Evolutionary conservation across 2,113 vertebrate species (phyloP).

Genomic region (Rhinolophus ferrumequinum): DNA sequence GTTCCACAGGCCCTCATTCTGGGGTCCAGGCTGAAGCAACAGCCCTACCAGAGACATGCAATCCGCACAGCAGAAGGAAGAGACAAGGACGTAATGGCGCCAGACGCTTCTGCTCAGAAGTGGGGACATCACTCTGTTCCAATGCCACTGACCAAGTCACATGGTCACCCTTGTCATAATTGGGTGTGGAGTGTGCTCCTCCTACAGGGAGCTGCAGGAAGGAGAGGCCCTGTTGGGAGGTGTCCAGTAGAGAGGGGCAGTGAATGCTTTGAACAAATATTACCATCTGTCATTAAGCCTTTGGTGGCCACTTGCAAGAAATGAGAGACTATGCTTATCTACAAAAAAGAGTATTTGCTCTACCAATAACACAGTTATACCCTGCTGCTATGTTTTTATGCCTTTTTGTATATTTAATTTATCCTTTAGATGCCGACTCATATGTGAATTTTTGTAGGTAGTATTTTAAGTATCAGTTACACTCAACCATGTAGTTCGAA

Average conservation of each 20-base stretch:
- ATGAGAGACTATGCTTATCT: not conserved
- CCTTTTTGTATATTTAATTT: not conserved
- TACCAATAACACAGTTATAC: not conserved
- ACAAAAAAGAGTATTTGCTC: not conserved
- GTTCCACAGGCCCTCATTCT: not conserved
- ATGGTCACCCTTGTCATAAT: accelerated
- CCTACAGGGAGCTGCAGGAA: not conserved
- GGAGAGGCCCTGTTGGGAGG: not conserved
- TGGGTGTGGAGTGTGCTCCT: accelerated
- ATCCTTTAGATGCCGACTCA: not conserved
- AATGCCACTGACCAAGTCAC: accelerated
- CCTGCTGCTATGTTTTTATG: not conserved
- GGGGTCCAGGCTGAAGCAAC: not conserved
- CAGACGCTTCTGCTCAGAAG: not conserved
- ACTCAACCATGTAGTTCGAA: not conserved
- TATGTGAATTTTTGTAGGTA: not conserved
- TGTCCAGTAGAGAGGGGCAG: too few relatives aligned
- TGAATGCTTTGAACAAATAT: not conserved
- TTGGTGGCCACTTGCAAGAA: not conserved
- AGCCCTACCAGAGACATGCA: accelerated
- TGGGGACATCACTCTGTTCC: accelerated
- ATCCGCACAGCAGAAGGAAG: not conserved
- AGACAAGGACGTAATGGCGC: too few relatives aligned
- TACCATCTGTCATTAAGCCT: not conserved
- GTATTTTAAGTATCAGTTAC: not conserved